Evolutionary conservation across 2,888 invertebrate species (phyloP), one percentile per base, ranked within the genome.

Genomic region (Osmoderma eremita): DNA sequence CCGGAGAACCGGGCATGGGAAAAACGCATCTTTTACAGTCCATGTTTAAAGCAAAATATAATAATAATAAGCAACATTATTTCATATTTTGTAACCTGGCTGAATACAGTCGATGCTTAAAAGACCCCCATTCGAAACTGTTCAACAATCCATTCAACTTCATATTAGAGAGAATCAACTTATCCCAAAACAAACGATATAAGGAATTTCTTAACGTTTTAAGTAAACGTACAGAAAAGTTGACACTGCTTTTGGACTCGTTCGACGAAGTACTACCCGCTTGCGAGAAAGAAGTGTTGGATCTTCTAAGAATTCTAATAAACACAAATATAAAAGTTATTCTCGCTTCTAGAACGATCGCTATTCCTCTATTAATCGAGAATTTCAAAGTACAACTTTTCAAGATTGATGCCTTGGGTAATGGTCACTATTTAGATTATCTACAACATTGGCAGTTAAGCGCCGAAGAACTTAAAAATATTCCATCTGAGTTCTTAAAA

Each of bases 1-100:
- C 17, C 10, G 53, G 53, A 15, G 53, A 54, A 38, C 18, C 53
- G 1, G 53, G 53, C 12, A 54, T 54, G 1, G 53, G 54, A 20
- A 56, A 56, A 20, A 20, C 41, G 5, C 10, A 39, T 12, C 10
- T 56, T 3, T 20, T 56, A 1, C 39, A 22, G 1, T 56, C 39
- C 8, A n/a, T 56, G 13, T 56, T 20, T 20, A n/a, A 22, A 18
- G n/a, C n/a, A n/a, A n/a, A n/a, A n/a, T n/a, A n/a, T n/a, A 18
- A 13, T 10, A 4, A 8, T 4, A 20, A 39, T 0, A 10, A 20
- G 20, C 17, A 56, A n/a, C n/a, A n/a, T n/a, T 56, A 56, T 8
- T 8, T 41, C 12, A 3, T 56, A n/a, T 56, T 56, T 41, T 13
- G 17, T 6, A 20, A 56, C 41, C 13, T 41, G 2, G 41, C 41